Evolutionary conservation across 2,888 invertebrate species (phyloP).

Genomic region (Sesia apiformis): DNA sequence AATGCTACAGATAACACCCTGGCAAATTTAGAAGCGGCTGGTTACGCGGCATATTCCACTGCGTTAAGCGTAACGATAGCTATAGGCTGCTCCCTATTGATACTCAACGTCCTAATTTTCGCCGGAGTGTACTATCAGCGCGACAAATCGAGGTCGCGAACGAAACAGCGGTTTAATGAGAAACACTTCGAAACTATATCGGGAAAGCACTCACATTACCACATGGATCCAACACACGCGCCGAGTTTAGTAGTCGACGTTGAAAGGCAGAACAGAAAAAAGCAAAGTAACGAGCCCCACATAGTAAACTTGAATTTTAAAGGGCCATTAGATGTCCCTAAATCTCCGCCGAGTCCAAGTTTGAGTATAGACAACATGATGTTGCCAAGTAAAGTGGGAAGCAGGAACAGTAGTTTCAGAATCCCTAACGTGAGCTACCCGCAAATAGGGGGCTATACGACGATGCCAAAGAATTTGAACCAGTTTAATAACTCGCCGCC

Average conservation of each 20-base stretch:
- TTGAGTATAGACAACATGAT: slow-evolving; percentile 73
- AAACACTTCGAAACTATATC: slow-evolving; percentile 85
- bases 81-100: slow-evolving; percentile 86
- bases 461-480: slow-evolving; percentile 76
- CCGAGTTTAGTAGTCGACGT: slow-evolving; percentile 89
- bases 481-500: slow-evolving; percentile 69
- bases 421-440: slow-evolving; percentile 60
- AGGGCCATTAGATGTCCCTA: slow-evolving; percentile 70
- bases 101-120: slow-evolving; percentile 87
- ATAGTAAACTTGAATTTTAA: slow-evolving; percentile 73
- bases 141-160: slow-evolving; percentile 78
- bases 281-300: slow-evolving; percentile 66
- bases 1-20: slow-evolving; percentile 80
- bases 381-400: slow-evolving; percentile 69
- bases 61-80: slow-evolving; percentile 86
- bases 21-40: slow-evolving; percentile 86
- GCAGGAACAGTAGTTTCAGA: slow-evolving; percentile 63
- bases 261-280: slow-evolving; percentile 74
- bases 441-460: slow-evolving; percentile 67
- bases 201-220: slow-evolving; percentile 85
- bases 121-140: slow-evolving; percentile 89
- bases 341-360: slow-evolving; percentile 78
- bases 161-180: slow-evolving; percentile 81
- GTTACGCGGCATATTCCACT: slow-evolving; percentile 83
- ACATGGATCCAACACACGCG: slow-evolving; percentile 83